Percentiles rank a stretch among this genome's conserved stretches.
These are phyloP conservation scores for Criorhina ranunculi DNA, from an alignment of 2,888 invertebrate species.

Conservation along the genomic window DNA sequence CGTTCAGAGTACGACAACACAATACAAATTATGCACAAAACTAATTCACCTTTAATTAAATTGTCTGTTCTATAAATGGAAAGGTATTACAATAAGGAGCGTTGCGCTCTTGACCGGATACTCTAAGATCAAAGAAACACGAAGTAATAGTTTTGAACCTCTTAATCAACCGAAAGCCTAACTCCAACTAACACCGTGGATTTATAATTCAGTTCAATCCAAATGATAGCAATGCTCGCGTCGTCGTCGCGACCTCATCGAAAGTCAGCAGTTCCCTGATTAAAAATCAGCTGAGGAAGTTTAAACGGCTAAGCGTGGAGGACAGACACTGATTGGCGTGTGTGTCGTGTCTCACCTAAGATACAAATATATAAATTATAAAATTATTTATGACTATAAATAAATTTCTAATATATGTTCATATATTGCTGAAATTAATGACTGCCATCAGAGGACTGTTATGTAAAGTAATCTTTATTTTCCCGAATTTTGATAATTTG, in stretches of 20 bases:
- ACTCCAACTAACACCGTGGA: slow-evolving; percentile 62
- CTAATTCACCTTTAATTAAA: slow-evolving; percentile 48
- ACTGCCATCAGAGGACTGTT: slow-evolving; percentile 1
- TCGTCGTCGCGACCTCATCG: slow-evolving; percentile 62
- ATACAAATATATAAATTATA: slow-evolving; percentile 32
- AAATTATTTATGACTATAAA: slow-evolving; percentile 19
- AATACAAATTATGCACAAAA: slow-evolving; percentile 40
- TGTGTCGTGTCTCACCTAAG: slow-evolving; percentile 54
- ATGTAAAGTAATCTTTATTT: slow-evolving; percentile 29
- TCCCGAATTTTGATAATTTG: slow-evolving; percentile 18
- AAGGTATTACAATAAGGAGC: slow-evolving; percentile 11
- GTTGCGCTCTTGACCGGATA: slow-evolving; percentile 19
- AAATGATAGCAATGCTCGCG: slow-evolving; percentile 62
- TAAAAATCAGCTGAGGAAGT: slow-evolving; percentile 72
- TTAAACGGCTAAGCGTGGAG: slow-evolving; percentile 33
- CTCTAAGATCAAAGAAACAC: slow-evolving; percentile 19
- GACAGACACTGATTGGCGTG: slow-evolving; percentile 41
- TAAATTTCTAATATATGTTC: not conserved
- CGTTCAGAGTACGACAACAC: not conserved
- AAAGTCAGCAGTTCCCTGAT: slow-evolving; percentile 74
- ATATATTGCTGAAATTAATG: not conserved
- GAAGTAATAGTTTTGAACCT: slow-evolving; percentile 54
- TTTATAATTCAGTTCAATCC: slow-evolving; percentile 55
- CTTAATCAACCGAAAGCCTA: slow-evolving; percentile 70
- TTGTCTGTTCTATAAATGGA: slow-evolving; percentile 8